Evolutionary conservation across 2,797 vertebrate species (phyloP).

Genomic region (Pangasius larnaudii): DNA sequence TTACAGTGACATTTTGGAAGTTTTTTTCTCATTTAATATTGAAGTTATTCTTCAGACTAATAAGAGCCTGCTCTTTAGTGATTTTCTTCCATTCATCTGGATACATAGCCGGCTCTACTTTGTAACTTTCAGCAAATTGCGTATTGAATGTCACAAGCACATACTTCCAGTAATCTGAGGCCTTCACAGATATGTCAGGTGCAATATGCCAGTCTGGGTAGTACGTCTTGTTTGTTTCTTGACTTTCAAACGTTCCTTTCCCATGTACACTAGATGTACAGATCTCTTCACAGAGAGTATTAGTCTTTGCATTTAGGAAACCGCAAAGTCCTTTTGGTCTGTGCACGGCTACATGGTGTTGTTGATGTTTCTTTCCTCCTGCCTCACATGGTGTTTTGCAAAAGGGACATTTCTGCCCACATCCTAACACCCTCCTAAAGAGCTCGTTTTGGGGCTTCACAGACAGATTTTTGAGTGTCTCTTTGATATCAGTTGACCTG

Average conservation of each 20-base stretch:
- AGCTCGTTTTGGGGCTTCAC: constrained; percentile 66
- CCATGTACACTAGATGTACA: constrained; percentile 51
- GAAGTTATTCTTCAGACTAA: constrained; percentile 55
- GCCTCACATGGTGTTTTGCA: constrained; percentile 68
- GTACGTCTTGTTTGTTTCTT: fast-evolving
- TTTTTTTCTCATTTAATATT: constrained; percentile 45
- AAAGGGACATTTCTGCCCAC: constrained; percentile 73
- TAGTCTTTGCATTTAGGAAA: fast-evolving
- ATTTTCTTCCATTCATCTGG: constrained; percentile 66
- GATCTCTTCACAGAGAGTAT: constrained; percentile 42
- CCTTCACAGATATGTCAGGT: constrained; percentile 54
- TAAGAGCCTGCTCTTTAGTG: constrained; percentile 55
- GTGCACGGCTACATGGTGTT: constrained; percentile 65
- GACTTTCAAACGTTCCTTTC: not conserved
- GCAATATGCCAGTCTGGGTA: constrained; percentile 69
- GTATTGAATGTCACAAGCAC: constrained; percentile 64
- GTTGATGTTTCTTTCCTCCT: constrained; percentile 54
- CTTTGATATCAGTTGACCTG: not conserved
- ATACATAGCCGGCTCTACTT: constrained; percentile 56
- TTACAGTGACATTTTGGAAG: not conserved
- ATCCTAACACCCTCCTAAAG: constrained; percentile 66
- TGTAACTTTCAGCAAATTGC: constrained; percentile 52
- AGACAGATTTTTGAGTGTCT: constrained; percentile 50
- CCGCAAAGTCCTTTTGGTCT: constrained; percentile 49
- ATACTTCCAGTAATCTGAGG: constrained; percentile 71